Percentiles rank a stretch among this genome's conserved stretches.
These are phyloP conservation scores for Drosophila paranaensis DNA, from an alignment of 2,888 invertebrate genomes.

Conservation along the genomic window DNA sequence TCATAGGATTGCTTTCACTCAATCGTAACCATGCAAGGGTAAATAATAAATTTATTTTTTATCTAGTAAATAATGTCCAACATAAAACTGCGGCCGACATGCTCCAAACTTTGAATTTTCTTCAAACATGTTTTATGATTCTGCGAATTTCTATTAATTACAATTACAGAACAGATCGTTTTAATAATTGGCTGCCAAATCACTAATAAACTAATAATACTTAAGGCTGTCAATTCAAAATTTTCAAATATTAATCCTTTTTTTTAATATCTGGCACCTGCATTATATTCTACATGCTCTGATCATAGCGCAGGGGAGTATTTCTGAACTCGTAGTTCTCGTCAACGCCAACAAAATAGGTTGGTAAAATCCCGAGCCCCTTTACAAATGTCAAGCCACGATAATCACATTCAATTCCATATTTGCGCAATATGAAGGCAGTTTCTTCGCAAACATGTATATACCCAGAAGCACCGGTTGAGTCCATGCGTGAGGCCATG, in stretches of 20 bases:
- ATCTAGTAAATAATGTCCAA: too few species aligned
- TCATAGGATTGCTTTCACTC: too few species aligned
- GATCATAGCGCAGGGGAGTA: background rate
- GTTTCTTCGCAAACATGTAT: conserved; percentile 92
- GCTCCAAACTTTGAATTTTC: too few species aligned
- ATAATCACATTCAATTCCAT: conserved; percentile 88
- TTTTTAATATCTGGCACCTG: background rate
- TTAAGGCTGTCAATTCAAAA: background rate
- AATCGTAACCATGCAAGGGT: too few species aligned
- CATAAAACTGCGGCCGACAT: too few species aligned
- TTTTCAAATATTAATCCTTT: background rate
- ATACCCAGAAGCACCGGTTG: conserved; percentile 91
- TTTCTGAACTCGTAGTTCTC: conserved; percentile 85
- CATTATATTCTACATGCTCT: background rate
- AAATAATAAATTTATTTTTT: too few species aligned
- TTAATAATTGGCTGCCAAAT: too few species aligned
- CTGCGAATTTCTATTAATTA: too few species aligned
- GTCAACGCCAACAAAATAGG: conserved; percentile 90
- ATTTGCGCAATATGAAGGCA: conserved; percentile 88
- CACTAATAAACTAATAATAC: background rate
- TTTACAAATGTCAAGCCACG: conserved; percentile 90
- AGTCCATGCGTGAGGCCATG: conserved; percentile 98
- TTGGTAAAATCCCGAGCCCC: conserved; percentile 88
- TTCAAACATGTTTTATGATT: too few species aligned
- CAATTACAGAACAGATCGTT: too few species aligned